Base-by-base conservation (phyloP, 2,797 vertebrate genomes). In the Catharus ustulatus region DNA sequence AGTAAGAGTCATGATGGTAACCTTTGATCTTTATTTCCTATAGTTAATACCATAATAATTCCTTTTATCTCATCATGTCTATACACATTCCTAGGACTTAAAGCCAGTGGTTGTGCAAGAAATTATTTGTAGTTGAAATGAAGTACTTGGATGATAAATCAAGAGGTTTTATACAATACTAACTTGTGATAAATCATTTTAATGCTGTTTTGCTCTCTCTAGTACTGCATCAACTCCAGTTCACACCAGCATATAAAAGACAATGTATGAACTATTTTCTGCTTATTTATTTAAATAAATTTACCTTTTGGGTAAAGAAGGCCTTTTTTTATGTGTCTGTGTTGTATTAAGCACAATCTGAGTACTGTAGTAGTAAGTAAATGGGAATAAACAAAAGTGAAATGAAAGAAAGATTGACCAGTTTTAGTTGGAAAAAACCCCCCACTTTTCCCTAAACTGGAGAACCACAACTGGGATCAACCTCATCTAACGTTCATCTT, bases 11-110 rank as follows among this genome's bases (percentile, higher is more conserved):
- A 82, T 85, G 61, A 73, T 80, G 82, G 68, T 81, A 93, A 96
- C 79, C 74, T 95, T 97, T 96, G 95, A 94, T 96, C 84, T 94
- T 96, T 91, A 90, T 96, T 97, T 96, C 84, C 79, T 93, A 94
- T 75, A 91, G 87, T 94, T 97, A 97, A 88, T 95, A 84, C 62
- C 48, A 85, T 92, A 96, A 95, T 88, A 89, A 94, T 96, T 96
- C 62, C 54, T 96, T 97, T 96, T 94, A 94, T 96, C 94, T 97
- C 78, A 92, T 84, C 10, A 0, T 81, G 72, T 94, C 80, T 64
- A 84, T 82, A 94, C 62, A 83, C 54, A 95, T 97, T 93, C 69
- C 34, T 67, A 91, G 75, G 81, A 91, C 43, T 90, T 73, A 92
- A 89, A 97, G 76, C 21, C 26, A 91, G 52, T 69, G 67, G 43